A percentile compares a stretch with the other conserved stretches of the same genome.
Conservation (phyloP, 2,888 invertebrate species). For the Drosophila eohydei region DNA sequence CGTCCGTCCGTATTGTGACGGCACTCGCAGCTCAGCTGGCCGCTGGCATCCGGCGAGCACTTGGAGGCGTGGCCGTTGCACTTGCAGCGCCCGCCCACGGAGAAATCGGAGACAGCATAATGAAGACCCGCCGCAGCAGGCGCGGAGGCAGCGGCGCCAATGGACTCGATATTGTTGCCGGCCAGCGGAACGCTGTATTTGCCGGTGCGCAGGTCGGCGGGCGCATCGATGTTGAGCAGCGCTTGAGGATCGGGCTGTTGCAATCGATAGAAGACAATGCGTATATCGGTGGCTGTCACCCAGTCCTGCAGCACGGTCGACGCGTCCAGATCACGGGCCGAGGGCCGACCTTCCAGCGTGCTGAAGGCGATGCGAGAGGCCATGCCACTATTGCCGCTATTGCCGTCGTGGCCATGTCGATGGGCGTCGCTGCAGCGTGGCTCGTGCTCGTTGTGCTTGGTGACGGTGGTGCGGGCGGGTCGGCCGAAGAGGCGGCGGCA, state of each 20-base stretch:
- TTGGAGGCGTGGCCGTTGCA: constrained; percentile 99
- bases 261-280: constrained; percentile 95
- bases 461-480: constrained; percentile 94
- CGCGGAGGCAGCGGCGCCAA: constrained; percentile 25
- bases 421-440: constrained; percentile 98
- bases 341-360: constrained; percentile 97
- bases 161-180: constrained; percentile 39
- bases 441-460: constrained; percentile 98
- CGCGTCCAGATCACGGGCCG: constrained; percentile 96
- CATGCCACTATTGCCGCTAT: constrained; percentile 86
- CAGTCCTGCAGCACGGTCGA: constrained; percentile 98
- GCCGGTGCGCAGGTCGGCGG: constrained; percentile 52
- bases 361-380: constrained; percentile 96
- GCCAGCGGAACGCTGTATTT: constrained; percentile 82
- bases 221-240: constrained; percentile 55
- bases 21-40: constrained; percentile 95
- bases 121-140: constrained; percentile 85
- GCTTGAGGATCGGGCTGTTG: constrained; percentile 88
- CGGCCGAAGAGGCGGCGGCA: constrained; percentile 96
- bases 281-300: constrained; percentile 99
- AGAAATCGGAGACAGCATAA: constrained; percentile 98
- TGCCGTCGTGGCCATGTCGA: constrained; percentile 88
- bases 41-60: constrained; percentile 86
- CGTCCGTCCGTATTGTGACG: constrained; percentile 99
- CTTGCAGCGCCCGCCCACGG: constrained; percentile 99